Conservation (phyloP, 2,888 invertebrate species). For the Eustalomyia histrio region DNA sequence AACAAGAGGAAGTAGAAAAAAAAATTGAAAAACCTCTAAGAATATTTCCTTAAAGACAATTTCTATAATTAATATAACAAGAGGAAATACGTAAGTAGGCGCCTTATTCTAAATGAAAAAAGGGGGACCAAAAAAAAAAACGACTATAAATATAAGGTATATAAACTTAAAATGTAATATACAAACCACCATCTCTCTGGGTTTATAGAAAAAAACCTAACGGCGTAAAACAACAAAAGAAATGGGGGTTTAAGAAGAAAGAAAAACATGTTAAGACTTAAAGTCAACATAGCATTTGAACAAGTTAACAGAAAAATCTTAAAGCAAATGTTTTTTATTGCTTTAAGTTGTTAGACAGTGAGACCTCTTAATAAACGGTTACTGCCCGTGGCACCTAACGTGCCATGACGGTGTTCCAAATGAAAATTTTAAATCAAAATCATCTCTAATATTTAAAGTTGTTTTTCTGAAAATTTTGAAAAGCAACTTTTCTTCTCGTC, state of each 20-base stretch:
- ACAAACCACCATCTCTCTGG: not conserved
- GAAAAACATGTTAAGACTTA: not conserved
- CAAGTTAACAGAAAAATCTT: not conserved
- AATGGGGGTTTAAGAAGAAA: not conserved
- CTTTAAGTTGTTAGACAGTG: too few relatives aligned
- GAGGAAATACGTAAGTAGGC: not conserved
- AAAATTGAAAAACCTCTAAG: not conserved
- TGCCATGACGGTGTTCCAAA: too few relatives aligned
- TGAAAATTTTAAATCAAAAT: too few relatives aligned
- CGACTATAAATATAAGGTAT: too few relatives aligned
- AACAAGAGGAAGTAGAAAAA: not conserved
- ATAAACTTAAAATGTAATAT: not conserved
- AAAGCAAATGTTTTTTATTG: too few relatives aligned
- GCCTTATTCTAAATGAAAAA: not conserved
- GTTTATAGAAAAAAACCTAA: not conserved
- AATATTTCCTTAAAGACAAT: conserved; percentile 1
- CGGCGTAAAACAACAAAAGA: not conserved
- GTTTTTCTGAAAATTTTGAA: too few relatives aligned
- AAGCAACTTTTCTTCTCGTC: too few relatives aligned
- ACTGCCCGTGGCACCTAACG: too few relatives aligned
- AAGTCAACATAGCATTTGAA: not conserved
- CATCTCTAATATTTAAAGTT: too few relatives aligned
- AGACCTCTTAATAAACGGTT: too few relatives aligned
- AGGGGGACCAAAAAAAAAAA: not conserved
- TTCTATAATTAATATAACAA: not conserved